Percentiles rank a stretch among this genome's conserved stretches.
Conservation (phyloP, 1,140 invertebrate genomes). For the Penaeus vannamei region DNA sequence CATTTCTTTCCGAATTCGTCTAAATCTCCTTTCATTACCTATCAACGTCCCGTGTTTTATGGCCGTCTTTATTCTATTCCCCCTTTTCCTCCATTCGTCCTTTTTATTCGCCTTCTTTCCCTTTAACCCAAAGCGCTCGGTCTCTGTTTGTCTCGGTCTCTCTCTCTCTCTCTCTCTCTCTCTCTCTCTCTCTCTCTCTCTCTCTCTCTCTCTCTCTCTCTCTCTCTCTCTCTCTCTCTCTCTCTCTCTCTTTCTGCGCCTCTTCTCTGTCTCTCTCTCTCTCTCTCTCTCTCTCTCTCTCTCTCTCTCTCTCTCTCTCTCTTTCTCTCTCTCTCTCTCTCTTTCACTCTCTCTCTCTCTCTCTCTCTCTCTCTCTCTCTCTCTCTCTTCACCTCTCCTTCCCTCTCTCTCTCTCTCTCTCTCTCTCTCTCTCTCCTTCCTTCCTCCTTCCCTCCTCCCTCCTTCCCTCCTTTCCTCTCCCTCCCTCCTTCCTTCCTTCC, state of each 20-base stretch:
- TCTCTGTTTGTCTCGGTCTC: not conserved
- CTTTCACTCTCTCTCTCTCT: not conserved
- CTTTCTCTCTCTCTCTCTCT: not conserved
- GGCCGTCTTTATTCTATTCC: slow-evolving; percentile 2
- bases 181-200: not conserved
- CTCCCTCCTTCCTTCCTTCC: not conserved
- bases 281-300: not conserved
- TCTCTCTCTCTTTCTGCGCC: not conserved
- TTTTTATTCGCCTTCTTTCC: not conserved
- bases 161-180: not conserved
- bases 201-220: slow-evolving; percentile 72
- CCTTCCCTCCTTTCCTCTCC: not conserved
- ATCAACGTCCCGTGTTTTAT: not conserved
- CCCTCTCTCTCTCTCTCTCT: not conserved
- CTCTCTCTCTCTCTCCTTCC: not conserved
- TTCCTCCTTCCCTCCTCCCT: not conserved
- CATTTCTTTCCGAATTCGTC: no score
- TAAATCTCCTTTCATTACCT: no score
- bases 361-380: slow-evolving; percentile 71
- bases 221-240: not conserved
- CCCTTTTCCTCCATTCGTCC: slow-evolving; percentile 6
- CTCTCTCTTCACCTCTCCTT: slow-evolving; percentile 67
- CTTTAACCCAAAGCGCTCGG: not conserved
- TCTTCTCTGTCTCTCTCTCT: not conserved
- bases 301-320: not conserved